Base-by-base conservation (phyloP, 92 coral and sea anemone species). In the Scolanthus callimorphus region DNA sequence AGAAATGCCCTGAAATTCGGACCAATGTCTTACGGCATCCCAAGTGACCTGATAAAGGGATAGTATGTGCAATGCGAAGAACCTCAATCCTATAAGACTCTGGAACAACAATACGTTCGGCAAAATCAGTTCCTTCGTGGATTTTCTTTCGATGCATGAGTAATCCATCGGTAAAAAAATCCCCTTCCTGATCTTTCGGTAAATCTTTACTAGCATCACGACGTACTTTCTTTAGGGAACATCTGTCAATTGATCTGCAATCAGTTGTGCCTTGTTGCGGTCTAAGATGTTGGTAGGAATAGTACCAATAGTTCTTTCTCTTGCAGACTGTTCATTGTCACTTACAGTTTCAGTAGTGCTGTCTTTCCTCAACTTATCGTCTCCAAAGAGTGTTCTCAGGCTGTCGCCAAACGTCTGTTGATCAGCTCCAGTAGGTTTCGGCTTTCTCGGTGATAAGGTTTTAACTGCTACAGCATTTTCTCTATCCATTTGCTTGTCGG, bases 121-220 rank as follows among this genome's bases (percentile, higher is more conserved):
- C n/a, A n/a, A n/a, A n/a, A n/a, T n/a, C n/a, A n/a, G n/a, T n/a
- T n/a, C n/a, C 22, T 46, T 73, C 1, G 77, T n/a, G n/a, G n/a
- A n/a, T n/a, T n/a, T n/a, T n/a, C n/a, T n/a, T n/a, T n/a, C n/a
- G n/a, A n/a, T n/a, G n/a, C n/a, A n/a, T n/a, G n/a, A n/a, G n/a
- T n/a, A n/a, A n/a, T n/a, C n/a, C 84, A 9, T 77, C 31, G 2
- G 20, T 10, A 17, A 41, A 72, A 44, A 77, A 83, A 59, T 83
- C 71, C 19, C 80, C 84, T 55, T 77, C 84, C n/a, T 59, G 37
- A 17, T 72, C 80, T 51, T 58, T 43, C 3, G 90, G 90, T 60
- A 80, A 55, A 11, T 39, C 49, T 29, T 17, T 13, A 6, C 50
- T 25, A 6, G 73, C 78, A 21, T 25, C 20, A 10, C 17, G 34